Percentiles rank a stretch among this genome's conserved stretches.
These are phyloP conservation scores for Pristionchus japonicus DNA, from an alignment of 2,888 invertebrate species.

Conservation along the genomic window DNA sequence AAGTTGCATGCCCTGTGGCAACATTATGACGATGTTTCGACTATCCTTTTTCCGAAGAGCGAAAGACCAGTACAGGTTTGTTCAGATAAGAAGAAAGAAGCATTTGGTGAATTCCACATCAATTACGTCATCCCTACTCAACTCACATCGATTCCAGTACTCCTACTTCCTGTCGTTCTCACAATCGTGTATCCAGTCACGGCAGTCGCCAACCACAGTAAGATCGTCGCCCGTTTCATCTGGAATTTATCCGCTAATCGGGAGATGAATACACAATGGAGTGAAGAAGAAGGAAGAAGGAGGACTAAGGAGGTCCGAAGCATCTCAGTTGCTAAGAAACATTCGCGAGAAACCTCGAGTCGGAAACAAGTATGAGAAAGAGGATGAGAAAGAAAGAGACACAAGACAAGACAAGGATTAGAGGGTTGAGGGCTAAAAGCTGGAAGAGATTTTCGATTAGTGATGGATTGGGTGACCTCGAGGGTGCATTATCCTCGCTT, in stretches of 20 bases:
- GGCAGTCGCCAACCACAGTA: background rate
- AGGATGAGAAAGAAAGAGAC: slow-evolving; percentile 8
- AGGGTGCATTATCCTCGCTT: background rate
- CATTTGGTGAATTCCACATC: background rate
- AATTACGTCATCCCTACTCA: background rate
- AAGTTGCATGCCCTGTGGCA: slow-evolving; percentile 18
- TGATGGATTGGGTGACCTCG: background rate
- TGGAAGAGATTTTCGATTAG: background rate
- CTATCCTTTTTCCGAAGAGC: too few relatives aligned
- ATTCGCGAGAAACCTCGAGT: background rate
- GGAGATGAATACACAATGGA: background rate
- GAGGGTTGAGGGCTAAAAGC: background rate
- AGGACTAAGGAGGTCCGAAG: background rate
- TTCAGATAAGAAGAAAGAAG: too few relatives aligned
- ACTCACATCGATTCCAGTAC: slow-evolving; percentile 7
- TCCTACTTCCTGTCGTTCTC: background rate
- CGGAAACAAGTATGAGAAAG: background rate
- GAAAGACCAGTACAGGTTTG: too few relatives aligned
- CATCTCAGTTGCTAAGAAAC: background rate
- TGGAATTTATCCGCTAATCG: background rate
- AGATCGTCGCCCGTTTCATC: background rate
- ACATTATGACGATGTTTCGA: too few relatives aligned
- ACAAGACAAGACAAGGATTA: background rate
- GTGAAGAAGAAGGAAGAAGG: background rate
- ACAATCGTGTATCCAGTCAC: background rate